Evolutionary conservation across 2,888 invertebrate genomes (phyloP).

Genomic region (Tolmerus cingulatus): DNA sequence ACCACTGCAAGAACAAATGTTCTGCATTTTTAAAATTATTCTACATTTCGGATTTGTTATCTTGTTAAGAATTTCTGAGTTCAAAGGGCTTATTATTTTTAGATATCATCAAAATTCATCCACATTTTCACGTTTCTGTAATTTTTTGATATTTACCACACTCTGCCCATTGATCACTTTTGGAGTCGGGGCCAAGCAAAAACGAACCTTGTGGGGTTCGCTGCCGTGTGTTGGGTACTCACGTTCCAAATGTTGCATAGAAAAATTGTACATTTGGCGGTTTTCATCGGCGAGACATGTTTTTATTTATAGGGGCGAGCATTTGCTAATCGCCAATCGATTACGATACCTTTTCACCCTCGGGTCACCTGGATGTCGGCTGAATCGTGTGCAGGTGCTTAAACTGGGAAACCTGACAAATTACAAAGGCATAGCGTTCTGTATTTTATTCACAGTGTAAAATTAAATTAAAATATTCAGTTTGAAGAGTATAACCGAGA

Average conservation of each 20-base stretch:
- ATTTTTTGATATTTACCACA: neutral
- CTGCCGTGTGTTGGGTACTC: neutral
- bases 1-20: neutral
- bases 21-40: neutral
- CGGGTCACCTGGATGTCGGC: neutral
- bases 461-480: neutral
- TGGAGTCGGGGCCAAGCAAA: neutral
- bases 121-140: neutral
- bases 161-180: neutral
- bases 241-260: neutral
- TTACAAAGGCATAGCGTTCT: neutral
- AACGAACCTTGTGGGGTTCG: neutral
- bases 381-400: neutral
- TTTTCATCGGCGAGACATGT: neutral
- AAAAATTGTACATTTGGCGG: neutral
- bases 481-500: neutral
- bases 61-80: neutral
- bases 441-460: neutral
- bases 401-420: neutral
- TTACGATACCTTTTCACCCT: neutral
- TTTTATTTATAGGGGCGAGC: neutral
- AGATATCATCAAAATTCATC: neutral
- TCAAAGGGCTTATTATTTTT: neutral
- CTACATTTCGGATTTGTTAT: neutral
- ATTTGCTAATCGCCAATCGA: neutral